phyloP scores from a whole-genome alignment of 2,888 invertebrate genomes.

The Protonemura montana region DNA sequence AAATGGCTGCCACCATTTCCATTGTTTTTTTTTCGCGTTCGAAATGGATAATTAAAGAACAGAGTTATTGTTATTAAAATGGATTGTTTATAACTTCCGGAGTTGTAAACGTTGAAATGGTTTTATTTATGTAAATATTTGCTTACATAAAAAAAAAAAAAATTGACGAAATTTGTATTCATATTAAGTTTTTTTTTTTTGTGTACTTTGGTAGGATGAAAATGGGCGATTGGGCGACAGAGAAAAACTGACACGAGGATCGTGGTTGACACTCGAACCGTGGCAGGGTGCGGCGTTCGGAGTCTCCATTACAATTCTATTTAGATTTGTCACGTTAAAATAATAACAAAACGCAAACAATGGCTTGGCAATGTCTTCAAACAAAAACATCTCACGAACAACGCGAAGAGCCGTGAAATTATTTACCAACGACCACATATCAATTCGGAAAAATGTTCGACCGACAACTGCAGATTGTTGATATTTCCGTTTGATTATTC shows the following conservation, averaged over 20 bases:
- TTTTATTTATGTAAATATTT: constrained; percentile 45
- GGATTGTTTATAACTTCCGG: constrained; percentile 48
- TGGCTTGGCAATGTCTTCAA: neutral
- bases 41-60: constrained; percentile 46
- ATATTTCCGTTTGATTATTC: constrained; percentile 7
- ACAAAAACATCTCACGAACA: neutral
- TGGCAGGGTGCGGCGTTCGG: neutral
- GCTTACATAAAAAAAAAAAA: constrained; percentile 42
- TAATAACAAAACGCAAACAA: neutral
- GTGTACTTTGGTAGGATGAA: neutral
- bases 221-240: neutral
- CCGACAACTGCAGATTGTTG: neutral
- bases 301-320: neutral
- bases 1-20: constrained; percentile 35
- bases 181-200: neutral
- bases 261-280: neutral
- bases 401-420: neutral
- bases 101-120: constrained; percentile 24
- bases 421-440: neutral
- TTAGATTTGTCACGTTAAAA: neutral
- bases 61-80: constrained; percentile 48
- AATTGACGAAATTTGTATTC: constrained; percentile 4
- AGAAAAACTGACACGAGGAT: neutral
- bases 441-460: neutral
- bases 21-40: constrained; percentile 44